These are phyloP conservation scores for Rhyacophila evoluta DNA, from an alignment of 2,888 invertebrate species.

Conservation along the genomic window DNA sequence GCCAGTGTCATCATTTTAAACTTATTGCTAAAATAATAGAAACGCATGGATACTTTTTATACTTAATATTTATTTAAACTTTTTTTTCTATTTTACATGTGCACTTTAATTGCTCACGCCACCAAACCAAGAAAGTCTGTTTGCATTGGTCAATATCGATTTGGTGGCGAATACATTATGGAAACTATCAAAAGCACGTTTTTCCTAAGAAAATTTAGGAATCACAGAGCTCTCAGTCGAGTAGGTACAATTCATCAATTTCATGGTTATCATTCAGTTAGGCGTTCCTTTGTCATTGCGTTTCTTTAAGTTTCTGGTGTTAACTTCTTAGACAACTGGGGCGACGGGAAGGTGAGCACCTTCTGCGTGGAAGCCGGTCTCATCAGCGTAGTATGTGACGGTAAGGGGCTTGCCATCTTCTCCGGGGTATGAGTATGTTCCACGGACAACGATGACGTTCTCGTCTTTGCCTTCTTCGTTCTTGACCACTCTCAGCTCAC, in stretches of 20 bases:
- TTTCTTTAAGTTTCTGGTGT: background rate
- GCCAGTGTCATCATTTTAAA: too few species aligned
- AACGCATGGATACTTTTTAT: background rate
- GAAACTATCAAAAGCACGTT: background rate
- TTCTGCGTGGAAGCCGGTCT: constrained; percentile 73
- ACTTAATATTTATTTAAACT: background rate
- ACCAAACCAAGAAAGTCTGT: background rate
- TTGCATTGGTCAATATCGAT: background rate
- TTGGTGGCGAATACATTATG: background rate
- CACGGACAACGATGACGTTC: constrained; percentile 70
- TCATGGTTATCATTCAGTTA: background rate
- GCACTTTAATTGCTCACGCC: background rate
- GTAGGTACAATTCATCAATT: background rate
- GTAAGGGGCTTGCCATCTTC: constrained; percentile 69
- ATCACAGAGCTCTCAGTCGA: constrained; percentile 15
- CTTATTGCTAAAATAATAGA: too few species aligned
- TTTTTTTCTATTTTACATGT: background rate
- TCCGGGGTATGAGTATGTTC: constrained; percentile 70
- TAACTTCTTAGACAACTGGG: constrained; percentile 8
- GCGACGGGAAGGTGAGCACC: constrained; percentile 71
- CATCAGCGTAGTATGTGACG: constrained; percentile 72
- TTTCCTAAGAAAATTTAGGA: constrained; percentile 36
- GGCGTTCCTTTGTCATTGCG: background rate
- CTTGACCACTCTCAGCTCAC: constrained; percentile 61
- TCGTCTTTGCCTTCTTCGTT: constrained; percentile 72